phyloP scores from a whole-genome alignment of 2,113 vertebrate genomes.

The Chauna torquata region DNA sequence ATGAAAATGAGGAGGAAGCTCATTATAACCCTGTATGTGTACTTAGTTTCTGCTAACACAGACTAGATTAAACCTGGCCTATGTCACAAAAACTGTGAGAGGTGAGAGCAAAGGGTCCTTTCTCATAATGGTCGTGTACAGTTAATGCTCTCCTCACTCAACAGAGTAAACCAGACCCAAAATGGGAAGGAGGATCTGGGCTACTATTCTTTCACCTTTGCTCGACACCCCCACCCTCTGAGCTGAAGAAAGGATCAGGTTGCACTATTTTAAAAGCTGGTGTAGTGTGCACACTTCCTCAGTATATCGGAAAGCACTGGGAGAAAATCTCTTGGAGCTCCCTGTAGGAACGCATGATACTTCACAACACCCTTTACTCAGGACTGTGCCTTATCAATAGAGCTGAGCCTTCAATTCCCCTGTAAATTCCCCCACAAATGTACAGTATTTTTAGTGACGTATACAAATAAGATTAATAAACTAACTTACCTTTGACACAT shows the following conservation, averaged over 20 bases:
- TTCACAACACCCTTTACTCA: neutral
- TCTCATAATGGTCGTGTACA: neutral
- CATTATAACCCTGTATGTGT: neutral
- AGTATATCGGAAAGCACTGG: neutral
- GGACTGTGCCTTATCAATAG: neutral
- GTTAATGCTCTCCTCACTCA: neutral
- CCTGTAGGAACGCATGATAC: neutral
- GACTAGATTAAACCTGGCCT: conserved; percentile 18
- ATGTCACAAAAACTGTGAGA: neutral
- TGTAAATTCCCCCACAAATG: neutral
- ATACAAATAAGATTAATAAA: neutral
- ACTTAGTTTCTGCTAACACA: neutral
- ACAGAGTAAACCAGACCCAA: neutral
- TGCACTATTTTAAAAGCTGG: conserved; percentile 55
- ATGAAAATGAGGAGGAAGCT: conserved; percentile 51
- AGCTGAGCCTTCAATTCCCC: neutral
- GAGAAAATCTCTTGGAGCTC: neutral
- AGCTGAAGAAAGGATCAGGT: conserved; percentile 49
- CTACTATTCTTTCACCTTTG: neutral
- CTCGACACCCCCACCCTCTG: neutral
- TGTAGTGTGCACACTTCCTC: neutral
- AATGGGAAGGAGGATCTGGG: conserved; percentile 28
- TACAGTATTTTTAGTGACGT: neutral
- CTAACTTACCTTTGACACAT: conserved; percentile 27
- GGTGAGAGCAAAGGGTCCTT: neutral